A percentile compares a stretch with the other conserved stretches of the same genome.
Conservation (phyloP, 2,797 vertebrate genomes). For the Acrocephalus scirpaceus region DNA sequence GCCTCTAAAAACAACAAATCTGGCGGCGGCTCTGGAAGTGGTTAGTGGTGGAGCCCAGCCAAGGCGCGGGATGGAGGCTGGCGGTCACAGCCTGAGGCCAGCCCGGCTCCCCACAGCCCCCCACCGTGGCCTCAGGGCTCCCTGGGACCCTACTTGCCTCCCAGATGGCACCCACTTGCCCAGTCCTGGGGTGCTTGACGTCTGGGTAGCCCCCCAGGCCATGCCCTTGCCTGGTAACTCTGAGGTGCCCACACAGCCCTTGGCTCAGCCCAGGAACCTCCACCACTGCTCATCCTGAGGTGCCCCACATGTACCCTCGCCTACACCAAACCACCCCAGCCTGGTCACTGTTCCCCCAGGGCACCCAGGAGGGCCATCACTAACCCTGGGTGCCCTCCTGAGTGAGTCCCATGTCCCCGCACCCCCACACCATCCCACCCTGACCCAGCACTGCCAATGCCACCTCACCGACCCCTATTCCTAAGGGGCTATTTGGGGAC, state of each 20-base stretch:
- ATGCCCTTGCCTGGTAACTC: neutral
- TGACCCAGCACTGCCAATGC: fast-evolving
- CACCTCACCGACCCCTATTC: neutral
- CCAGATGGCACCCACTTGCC: neutral
- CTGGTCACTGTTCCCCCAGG: too few species aligned
- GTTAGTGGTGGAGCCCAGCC: conserved; percentile 16
- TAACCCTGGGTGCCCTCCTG: fast-evolving
- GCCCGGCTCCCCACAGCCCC: neutral
- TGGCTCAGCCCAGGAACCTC: neutral
- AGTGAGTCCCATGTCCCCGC: neutral
- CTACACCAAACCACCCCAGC: neutral
- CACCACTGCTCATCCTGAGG: neutral
- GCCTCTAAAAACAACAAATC: conserved; percentile 34
- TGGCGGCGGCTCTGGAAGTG: conserved; percentile 30
- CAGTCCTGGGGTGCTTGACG: fast-evolving
- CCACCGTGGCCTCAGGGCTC: neutral
- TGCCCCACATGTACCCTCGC: fast-evolving
- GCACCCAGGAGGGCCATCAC: fast-evolving
- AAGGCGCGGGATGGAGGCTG: neutral
- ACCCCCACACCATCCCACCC: neutral
- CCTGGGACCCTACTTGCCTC: fast-evolving
- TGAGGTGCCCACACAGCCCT: neutral
- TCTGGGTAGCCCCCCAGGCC: neutral
- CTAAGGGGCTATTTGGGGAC: neutral
- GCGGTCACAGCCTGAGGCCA: neutral